Conservation (phyloP, 2,113 vertebrate genomes). For the Hemiscyllium ocellatum region DNA sequence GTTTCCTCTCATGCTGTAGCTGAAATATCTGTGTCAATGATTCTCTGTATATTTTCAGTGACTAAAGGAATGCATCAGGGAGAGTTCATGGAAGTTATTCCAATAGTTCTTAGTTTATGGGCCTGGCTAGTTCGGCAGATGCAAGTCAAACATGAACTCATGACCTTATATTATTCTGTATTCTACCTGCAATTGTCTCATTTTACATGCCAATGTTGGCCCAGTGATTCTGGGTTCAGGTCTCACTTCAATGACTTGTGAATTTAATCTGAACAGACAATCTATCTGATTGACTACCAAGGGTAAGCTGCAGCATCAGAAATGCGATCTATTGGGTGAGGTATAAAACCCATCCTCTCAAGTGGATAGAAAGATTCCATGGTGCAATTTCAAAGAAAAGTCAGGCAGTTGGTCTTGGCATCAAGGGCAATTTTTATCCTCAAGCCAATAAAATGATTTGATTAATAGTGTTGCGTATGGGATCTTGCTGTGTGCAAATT, state of each 20-base stretch:
- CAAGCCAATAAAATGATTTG: background rate
- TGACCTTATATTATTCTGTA: background rate
- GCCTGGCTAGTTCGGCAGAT: background rate
- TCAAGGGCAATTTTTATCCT: background rate
- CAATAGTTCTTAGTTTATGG: background rate
- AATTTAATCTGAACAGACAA: background rate
- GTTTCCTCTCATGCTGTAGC: background rate
- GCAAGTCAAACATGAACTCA: background rate
- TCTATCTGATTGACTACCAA: no score
- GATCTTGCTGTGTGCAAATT: background rate
- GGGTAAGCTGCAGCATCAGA: background rate
- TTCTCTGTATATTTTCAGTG: background rate
- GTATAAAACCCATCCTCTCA: background rate
- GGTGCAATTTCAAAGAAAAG: background rate
- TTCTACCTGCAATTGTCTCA: background rate
- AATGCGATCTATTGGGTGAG: background rate
- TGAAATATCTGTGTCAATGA: background rate
- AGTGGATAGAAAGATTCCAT: background rate
- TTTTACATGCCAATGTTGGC: background rate
- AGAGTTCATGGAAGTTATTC: background rate
- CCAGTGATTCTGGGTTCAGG: background rate
- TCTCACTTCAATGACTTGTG: background rate
- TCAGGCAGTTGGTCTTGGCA: background rate
- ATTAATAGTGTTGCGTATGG: background rate
- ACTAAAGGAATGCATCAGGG: background rate